These are phyloP conservation scores for Caenorhabditis imperialis DNA, from an alignment of 2,888 invertebrate genomes.

Conservation along the genomic window DNA sequence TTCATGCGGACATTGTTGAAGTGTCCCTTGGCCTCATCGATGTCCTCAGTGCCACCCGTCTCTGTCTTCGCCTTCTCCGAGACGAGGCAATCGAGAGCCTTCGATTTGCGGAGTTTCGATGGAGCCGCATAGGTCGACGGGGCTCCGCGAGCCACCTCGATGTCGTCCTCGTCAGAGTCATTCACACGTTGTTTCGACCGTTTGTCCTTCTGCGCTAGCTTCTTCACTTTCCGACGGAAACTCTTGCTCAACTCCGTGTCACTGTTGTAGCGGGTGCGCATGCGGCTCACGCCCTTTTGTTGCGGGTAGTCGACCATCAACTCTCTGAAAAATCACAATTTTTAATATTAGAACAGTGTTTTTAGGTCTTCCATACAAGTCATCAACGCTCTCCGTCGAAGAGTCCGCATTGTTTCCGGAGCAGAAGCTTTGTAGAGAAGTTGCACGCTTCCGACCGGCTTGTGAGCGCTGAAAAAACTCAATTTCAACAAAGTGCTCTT, in stretches of 20 bases:
- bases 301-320: slow-evolving; percentile 51
- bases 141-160: slow-evolving; percentile 54
- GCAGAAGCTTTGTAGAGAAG: slow-evolving; percentile 51
- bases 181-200: slow-evolving; percentile 20
- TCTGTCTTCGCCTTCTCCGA: slow-evolving; percentile 6
- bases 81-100: slow-evolving; percentile 47
- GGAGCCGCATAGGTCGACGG: slow-evolving; percentile 30
- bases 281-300: slow-evolving; percentile 39
- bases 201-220: slow-evolving; percentile 52
- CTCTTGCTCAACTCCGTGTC: slow-evolving; percentile 48
- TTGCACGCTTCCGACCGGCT: slow-evolving; percentile 39
- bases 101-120: slow-evolving; percentile 37
- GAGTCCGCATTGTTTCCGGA: slow-evolving; percentile 41
- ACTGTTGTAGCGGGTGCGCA: slow-evolving; percentile 51
- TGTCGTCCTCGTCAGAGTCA: slow-evolving; percentile 38
- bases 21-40: slow-evolving; percentile 39
- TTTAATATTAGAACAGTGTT: neutral
- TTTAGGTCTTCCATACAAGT: slow-evolving; percentile 9
- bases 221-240: slow-evolving; percentile 59
- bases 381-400: slow-evolving; percentile 36
- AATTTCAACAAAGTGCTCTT: neutral
- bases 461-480: slow-evolving; percentile 25
- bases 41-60: slow-evolving; percentile 7
- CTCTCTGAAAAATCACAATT: slow-evolving; percentile 18
- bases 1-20: slow-evolving; percentile 63